Evolutionary conservation across 1,140 invertebrate species (phyloP), one percentile per base, ranked within the genome.

Genomic region (Oryctes rhinoceros): DNA sequence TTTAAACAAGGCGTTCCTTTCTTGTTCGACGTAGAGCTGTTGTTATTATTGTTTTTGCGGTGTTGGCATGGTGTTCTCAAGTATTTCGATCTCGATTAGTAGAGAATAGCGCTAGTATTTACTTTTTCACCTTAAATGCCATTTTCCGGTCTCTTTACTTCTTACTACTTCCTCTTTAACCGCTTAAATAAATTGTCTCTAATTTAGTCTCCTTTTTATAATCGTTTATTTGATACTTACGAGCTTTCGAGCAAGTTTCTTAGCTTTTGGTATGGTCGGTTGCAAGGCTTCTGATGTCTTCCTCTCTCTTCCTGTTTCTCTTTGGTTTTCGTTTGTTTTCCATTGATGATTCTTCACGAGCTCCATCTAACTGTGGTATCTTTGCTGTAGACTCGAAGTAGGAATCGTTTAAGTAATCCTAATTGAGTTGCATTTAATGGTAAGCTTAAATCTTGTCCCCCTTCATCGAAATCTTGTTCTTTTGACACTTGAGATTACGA

Each of bases 361-460:
- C 88, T 75, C 91, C 91, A 86, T 92, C 92, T 62, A 92, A 83
- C 79, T 90, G 91, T 18, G 91, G 89, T 80, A 92, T 91, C 75
- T 81, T 87, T 81, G 88, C 78, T 4, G 79, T 81, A 20, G 24
- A 47, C 15, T 90, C 87, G 84, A 88, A 89, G 20, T 76, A 76
- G 15, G 39, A 76, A 47, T 76, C 15, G 3, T 76, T 49, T 49
- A 76, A 48, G 39, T 5, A 44, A 18, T 44, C 71, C 0, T 10
- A 82, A 85, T 13, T 59, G 24, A 18, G 20, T 76, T 18, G 13
- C 39, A 20, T 74, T 80, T 65, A 85, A 81, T 37, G 84, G 82
- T 53, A 84, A 76, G 78, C 82, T 84, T 18, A 86, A 80, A 84
- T 85, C 85, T 37, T 65, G 15, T 15, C 88, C 85, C 83, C 88